Evolutionary conservation across 1,140 invertebrate species (phyloP).

Genomic region (Lanistes nyassanus): DNA sequence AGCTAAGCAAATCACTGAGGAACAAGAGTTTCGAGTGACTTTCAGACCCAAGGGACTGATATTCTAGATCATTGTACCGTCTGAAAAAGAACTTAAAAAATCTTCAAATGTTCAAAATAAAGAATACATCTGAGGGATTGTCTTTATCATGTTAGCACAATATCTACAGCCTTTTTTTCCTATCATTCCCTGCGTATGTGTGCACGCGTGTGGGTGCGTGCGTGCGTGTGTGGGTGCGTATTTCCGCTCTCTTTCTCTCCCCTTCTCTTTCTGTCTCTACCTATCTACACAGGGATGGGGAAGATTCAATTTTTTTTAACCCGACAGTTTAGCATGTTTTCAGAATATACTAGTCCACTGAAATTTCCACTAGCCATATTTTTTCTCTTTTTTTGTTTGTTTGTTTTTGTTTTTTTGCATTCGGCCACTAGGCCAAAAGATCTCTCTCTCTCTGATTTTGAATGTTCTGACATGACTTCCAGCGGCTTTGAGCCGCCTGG

Average conservation of each 20-base stretch:
- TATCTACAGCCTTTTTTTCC: neutral
- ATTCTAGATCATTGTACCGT: neutral
- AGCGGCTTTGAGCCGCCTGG: too few species aligned
- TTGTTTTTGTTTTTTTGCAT: too few species aligned
- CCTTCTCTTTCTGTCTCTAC: too few species aligned
- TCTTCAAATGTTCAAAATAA: neutral
- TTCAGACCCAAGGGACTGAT: neutral
- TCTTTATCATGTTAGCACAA: neutral
- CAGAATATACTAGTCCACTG: neutral
- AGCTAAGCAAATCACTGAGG: conserved; percentile 49
- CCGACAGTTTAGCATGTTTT: neutral
- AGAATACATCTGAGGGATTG: neutral
- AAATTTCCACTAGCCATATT: too few species aligned
- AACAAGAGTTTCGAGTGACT: neutral
- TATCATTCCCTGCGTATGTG: neutral
- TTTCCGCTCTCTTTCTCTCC: too few species aligned
- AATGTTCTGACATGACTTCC: too few species aligned
- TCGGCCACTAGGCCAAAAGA: too few species aligned
- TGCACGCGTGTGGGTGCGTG: neutral
- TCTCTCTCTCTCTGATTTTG: too few species aligned
- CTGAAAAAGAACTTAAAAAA: neutral
- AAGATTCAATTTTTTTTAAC: neutral
- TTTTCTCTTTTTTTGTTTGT: too few species aligned
- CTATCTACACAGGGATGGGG: neutral
- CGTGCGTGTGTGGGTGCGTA: neutral